Evolutionary conservation across 2,888 invertebrate genomes (phyloP).

Genomic region (Brachycybe producta): DNA sequence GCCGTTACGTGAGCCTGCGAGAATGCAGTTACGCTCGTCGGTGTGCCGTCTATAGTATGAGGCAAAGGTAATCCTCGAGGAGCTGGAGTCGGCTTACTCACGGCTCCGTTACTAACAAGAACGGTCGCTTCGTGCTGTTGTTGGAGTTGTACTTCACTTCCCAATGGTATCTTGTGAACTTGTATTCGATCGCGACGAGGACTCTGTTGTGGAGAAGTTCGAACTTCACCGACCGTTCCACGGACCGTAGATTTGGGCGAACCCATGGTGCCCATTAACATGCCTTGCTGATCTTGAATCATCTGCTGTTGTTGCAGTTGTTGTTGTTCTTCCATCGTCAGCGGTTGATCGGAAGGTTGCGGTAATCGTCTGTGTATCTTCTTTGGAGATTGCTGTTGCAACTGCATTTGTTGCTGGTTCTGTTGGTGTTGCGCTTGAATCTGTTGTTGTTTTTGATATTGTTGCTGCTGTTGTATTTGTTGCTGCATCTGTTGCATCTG

Average conservation of each 20-base stretch:
- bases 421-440: slow-evolving; percentile 19
- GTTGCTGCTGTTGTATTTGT: slow-evolving; percentile 20
- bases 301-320: neutral
- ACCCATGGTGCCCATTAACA: neutral
- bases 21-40: slow-evolving; percentile 13
- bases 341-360: neutral
- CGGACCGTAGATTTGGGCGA: slow-evolving; percentile 13
- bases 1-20: slow-evolving; percentile 15
- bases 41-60: slow-evolving; percentile 7
- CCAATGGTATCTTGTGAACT: too few species aligned
- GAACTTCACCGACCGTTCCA: neutral
- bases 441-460: slow-evolving; percentile 23
- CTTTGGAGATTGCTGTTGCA: slow-evolving; percentile 18
- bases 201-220: too few species aligned
- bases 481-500: slow-evolving; percentile 17
- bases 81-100: slow-evolving; percentile 10
- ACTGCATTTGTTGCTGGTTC: slow-evolving; percentile 17
- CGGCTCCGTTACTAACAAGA: neutral
- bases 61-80: slow-evolving; percentile 3
- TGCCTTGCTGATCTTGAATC: neutral
- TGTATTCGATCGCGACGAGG: too few species aligned
- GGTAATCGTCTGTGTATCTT: slow-evolving; percentile 11
- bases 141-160: neutral
- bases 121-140: neutral
- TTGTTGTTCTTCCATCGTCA: neutral